Evolutionary conservation across 2,113 vertebrate genomes (phyloP).

Genomic region (Vulpes vulpes): DNA sequence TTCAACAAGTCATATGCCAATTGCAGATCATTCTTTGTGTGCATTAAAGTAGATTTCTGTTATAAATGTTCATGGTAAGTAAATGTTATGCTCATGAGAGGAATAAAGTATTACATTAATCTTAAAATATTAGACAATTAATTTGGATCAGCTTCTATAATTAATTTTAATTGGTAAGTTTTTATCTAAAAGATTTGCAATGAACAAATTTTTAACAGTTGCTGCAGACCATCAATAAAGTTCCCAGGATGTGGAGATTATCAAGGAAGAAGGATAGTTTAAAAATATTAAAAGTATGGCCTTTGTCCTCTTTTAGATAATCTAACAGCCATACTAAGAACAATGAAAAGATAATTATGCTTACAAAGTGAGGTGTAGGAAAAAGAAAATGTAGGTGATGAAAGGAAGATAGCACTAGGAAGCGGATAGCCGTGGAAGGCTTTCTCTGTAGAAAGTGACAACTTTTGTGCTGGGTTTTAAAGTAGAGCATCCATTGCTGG

Average conservation of each 20-base stretch:
- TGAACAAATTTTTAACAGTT: constrained; percentile 16
- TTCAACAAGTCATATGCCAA: neutral
- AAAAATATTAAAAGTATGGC: neutral
- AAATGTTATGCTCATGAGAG: neutral
- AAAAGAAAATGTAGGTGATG: neutral
- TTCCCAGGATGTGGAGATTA: neutral
- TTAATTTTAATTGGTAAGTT: neutral
- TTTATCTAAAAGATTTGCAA: constrained; percentile 1
- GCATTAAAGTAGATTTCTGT: neutral
- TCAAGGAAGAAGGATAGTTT: neutral
- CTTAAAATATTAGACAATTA: constrained; percentile 52
- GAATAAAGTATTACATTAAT: constrained; percentile 17
- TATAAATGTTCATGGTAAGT: constrained; percentile 16
- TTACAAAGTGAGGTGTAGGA: neutral
- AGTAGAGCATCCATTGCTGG: neutral
- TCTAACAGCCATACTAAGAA: neutral
- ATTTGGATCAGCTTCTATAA: neutral
- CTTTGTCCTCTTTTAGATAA: neutral
- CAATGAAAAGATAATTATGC: neutral
- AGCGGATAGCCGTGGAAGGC: neutral
- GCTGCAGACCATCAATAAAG: constrained; percentile 21
- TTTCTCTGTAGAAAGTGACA: neutral
- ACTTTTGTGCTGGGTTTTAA: neutral
- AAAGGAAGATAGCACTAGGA: neutral
- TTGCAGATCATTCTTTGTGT: neutral